Conservation (phyloP, 2,888 invertebrate genomes). For the Drosophila mettleri region DNA sequence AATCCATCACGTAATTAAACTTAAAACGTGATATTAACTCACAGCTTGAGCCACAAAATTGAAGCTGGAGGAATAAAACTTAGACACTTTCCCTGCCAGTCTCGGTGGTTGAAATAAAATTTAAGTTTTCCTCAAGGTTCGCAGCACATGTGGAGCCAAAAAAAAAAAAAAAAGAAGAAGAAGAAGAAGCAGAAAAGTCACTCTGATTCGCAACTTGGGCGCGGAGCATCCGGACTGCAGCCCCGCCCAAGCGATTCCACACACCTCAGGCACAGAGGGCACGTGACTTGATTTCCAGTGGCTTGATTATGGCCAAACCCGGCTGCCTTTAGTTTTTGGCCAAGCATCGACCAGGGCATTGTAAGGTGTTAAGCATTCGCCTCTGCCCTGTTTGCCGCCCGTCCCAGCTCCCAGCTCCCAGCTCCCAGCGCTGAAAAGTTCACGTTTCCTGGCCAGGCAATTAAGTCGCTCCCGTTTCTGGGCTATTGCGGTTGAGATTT, state of each 20-base stretch:
- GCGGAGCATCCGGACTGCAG: constrained; percentile 37
- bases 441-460: constrained; percentile 54
- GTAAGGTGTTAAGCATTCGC: constrained; percentile 41
- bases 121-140: constrained; percentile 50
- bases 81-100: constrained; percentile 23
- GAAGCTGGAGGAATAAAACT: constrained; percentile 36
- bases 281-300: constrained; percentile 74
- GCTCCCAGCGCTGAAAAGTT: constrained; percentile 10
- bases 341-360: constrained; percentile 25
- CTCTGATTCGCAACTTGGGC: constrained; percentile 35
- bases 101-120: constrained; percentile 40
- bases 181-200: too few species aligned
- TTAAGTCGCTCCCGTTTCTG: constrained; percentile 59
- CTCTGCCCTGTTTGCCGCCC: too few species aligned
- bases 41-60: constrained; percentile 45
- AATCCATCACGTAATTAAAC: constrained; percentile 73
- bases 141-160: constrained; percentile 44
- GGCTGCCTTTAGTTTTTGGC: constrained; percentile 17
- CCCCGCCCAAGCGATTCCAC: constrained; percentile 58
- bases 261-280: constrained; percentile 59
- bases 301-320: constrained; percentile 64
- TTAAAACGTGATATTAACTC: constrained; percentile 73
- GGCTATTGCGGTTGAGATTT: constrained; percentile 62
- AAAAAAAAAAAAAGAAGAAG: too few species aligned
- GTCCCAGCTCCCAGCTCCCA: too few species aligned